Evolutionary conservation across 2,888 invertebrate genomes (phyloP).

Genomic region (Galeruca laticollis): DNA sequence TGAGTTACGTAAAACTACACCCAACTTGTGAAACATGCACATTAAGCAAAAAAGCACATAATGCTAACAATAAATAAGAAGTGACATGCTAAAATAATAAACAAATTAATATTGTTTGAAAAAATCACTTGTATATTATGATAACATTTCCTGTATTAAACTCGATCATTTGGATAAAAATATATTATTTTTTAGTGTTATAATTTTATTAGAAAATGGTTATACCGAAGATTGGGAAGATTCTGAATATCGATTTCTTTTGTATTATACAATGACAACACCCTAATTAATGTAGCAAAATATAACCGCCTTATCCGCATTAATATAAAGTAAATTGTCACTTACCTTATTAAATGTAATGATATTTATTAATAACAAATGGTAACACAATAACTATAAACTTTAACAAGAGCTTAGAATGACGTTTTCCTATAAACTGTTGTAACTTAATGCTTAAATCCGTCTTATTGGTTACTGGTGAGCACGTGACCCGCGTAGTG

Average conservation of each 20-base stretch:
- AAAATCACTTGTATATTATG: not conserved
- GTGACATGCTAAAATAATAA: constrained; percentile 28
- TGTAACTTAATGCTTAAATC: constrained; percentile 54
- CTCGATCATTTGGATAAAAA: not conserved
- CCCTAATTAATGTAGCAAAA: constrained; percentile 40
- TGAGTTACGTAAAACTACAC: constrained; percentile 37
- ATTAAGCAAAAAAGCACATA: constrained; percentile 35
- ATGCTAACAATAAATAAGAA: constrained; percentile 28
- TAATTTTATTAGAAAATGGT: not conserved
- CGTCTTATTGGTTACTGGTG: constrained; percentile 56
- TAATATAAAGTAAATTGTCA: constrained; percentile 20
- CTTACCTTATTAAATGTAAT: constrained; percentile 47
- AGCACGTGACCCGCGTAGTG: constrained; percentile 54
- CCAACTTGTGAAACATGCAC: constrained; percentile 36
- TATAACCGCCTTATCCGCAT: not conserved
- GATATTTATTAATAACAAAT: constrained; percentile 46
- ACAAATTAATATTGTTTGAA: not conserved
- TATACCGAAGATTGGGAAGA: constrained; percentile 7
- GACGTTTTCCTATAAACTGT: constrained; percentile 53
- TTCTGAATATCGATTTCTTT: constrained; percentile 48
- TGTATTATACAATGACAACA: constrained; percentile 47
- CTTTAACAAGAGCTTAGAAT: constrained; percentile 16
- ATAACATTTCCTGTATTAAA: not conserved
- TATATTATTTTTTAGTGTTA: not conserved
- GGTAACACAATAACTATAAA: constrained; percentile 21